phyloP scores from a whole-genome alignment of 2,797 vertebrate species.

The Choloepus didactylus region DNA sequence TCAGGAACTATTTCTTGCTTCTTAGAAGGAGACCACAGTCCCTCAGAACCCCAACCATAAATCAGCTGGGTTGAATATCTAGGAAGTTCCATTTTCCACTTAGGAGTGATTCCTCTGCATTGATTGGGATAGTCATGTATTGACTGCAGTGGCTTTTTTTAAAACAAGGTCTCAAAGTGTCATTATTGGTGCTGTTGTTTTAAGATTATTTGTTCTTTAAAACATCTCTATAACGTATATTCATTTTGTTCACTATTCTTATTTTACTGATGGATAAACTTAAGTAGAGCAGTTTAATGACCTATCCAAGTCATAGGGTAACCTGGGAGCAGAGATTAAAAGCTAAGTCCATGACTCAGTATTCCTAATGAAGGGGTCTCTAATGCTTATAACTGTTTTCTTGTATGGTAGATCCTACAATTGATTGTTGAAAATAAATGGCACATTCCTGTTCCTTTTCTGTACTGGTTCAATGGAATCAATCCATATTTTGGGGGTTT shows the following conservation, averaged over 20 bases:
- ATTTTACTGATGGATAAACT: constrained; percentile 63
- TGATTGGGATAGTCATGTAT: constrained; percentile 47
- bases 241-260: constrained; percentile 60
- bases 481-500: constrained; percentile 16
- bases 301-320: constrained; percentile 38
- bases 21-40: neutral
- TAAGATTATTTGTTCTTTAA: constrained; percentile 63
- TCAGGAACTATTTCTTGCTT: constrained; percentile 58
- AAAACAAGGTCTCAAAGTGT: neutral
- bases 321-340: constrained; percentile 62
- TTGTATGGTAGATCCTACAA: constrained; percentile 56
- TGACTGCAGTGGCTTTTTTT: constrained; percentile 55
- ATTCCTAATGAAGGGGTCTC: constrained; percentile 1
- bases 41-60: constrained; percentile 28
- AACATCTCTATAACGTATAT: constrained; percentile 13
- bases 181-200: constrained; percentile 15
- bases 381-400: constrained; percentile 59
- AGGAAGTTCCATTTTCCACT: constrained; percentile 63
- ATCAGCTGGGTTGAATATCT: constrained; percentile 49
- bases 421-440: constrained; percentile 62
- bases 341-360: constrained; percentile 32
- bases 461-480: neutral
- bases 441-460: constrained; percentile 21
- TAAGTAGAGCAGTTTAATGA: constrained; percentile 42
- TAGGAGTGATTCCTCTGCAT: constrained; percentile 61